phyloP scores from a whole-genome alignment of 2,888 invertebrate species.

The Ophioninae sp. region DNA sequence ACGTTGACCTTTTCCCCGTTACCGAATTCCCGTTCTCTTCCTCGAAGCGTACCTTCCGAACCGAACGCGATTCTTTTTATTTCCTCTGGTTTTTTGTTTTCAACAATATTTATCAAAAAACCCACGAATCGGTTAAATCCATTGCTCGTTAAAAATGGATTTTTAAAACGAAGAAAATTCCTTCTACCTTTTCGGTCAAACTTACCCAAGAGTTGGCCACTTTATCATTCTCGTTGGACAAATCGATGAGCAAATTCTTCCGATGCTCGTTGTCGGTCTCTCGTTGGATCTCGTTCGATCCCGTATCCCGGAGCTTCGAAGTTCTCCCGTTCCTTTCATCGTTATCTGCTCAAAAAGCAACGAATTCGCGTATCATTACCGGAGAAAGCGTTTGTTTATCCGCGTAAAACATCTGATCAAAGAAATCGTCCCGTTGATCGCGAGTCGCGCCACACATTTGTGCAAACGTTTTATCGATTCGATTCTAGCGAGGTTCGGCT shows the following conservation, averaged over 20 bases:
- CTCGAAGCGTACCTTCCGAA: constrained; percentile 76
- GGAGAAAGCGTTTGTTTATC: neutral
- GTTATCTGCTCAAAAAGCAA: constrained; percentile 16
- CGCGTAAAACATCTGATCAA: neutral
- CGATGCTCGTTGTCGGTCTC: constrained; percentile 69
- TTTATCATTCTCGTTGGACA: constrained; percentile 73
- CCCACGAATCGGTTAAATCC: too few relatives aligned
- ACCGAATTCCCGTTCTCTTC: constrained; percentile 63
- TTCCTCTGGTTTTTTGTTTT: neutral
- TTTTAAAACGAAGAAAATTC: too few relatives aligned
- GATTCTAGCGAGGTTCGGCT: neutral
- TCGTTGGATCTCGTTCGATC: constrained; percentile 54
- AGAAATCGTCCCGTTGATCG: neutral
- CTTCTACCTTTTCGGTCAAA: neutral
- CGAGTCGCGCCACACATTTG: neutral
- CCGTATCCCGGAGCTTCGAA: constrained; percentile 5
- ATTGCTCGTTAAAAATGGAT: too few relatives aligned
- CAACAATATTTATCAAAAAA: too few relatives aligned
- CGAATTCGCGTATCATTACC: neutral
- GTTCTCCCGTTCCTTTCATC: constrained; percentile 29
- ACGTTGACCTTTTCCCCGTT: constrained; percentile 58
- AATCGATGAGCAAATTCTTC: constrained; percentile 78
- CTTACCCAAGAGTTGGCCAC: constrained; percentile 76
- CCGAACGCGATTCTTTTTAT: constrained; percentile 12
- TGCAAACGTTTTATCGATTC: neutral